Percentiles rank a stretch among this genome's conserved stretches.
Evolutionary conservation across 2,797 vertebrate genomes (phyloP).

Genomic region (Falco cherrug): DNA sequence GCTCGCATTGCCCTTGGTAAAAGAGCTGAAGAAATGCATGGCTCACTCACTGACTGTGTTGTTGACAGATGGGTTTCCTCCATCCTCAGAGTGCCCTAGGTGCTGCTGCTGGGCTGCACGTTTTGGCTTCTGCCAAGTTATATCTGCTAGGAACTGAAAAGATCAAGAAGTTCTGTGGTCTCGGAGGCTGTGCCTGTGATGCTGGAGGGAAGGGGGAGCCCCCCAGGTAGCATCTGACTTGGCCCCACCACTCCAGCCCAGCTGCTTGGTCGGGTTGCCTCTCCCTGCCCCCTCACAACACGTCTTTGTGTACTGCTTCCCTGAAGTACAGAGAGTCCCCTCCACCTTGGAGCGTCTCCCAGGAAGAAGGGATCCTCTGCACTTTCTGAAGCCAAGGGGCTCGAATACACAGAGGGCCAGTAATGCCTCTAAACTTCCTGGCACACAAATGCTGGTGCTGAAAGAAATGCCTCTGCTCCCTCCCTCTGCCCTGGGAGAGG

Average conservation of each 20-base stretch:
- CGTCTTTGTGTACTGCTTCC: constrained; percentile 29
- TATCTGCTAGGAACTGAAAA: background rate
- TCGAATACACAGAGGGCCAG: constrained; percentile 21
- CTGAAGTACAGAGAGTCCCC: constrained; percentile 2
- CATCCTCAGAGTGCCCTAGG: background rate
- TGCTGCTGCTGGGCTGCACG: background rate
- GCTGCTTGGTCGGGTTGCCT: background rate
- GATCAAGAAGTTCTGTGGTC: background rate
- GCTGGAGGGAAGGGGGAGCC: background rate
- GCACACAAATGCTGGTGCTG: background rate
- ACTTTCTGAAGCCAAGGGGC: background rate
- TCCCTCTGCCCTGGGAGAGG: constrained; percentile 32
- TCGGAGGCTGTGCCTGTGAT: background rate
- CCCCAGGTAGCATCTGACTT: background rate
- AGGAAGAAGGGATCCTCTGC: constrained; percentile 15
- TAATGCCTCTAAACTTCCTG: constrained; percentile 19
- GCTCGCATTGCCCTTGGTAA: background rate
- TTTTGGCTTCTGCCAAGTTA: background rate
- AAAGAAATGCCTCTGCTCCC: constrained; percentile 1
- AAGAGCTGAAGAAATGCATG: background rate
- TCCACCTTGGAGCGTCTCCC: constrained; percentile 41
- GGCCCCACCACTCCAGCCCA: background rate
- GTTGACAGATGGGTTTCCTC: background rate
- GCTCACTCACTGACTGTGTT: background rate
- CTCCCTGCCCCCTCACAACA: background rate